A percentile compares a stretch with the other conserved stretches of the same genome.
Evolutionary conservation across 1,140 invertebrate species (phyloP).

Genomic region (Geopemphigus sp.): DNA sequence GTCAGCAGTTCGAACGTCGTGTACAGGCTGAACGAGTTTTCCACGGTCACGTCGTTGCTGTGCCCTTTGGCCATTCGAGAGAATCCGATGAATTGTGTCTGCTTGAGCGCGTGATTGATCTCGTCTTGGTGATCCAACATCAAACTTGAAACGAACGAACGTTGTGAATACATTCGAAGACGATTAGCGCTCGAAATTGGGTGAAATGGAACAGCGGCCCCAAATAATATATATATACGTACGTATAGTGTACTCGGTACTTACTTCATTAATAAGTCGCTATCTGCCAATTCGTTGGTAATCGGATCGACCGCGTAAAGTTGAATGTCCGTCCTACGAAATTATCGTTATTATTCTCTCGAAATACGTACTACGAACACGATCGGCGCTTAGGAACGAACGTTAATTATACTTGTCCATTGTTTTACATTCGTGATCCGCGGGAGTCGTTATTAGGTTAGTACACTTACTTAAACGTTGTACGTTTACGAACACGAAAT

Average conservation of each 20-base stretch:
- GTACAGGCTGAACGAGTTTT: constrained; percentile 28
- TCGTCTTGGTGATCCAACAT: constrained; percentile 29
- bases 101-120: constrained; percentile 4
- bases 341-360: too few relatives aligned
- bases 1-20: constrained; percentile 24
- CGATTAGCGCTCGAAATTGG: neutral
- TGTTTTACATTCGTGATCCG: too few relatives aligned
- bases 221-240: neutral
- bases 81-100: constrained; percentile 19
- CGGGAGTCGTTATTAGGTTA: too few relatives aligned
- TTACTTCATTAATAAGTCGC: constrained; percentile 63
- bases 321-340: constrained; percentile 76
- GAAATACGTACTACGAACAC: too few relatives aligned
- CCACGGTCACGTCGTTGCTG: constrained; percentile 5
- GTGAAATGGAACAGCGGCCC: too few relatives aligned
- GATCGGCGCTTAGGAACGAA: too few relatives aligned
- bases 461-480: too few relatives aligned
- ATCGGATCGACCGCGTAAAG: constrained; percentile 78
- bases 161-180: neutral
- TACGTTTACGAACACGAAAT: too few relatives aligned
- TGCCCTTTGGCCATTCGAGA: constrained; percentile 25
- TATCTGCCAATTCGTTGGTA: constrained; percentile 76
- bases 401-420: too few relatives aligned
- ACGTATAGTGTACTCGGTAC: constrained; percentile 42
- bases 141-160: neutral